Conservation (phyloP, 2,113 vertebrate genomes). For the Tonatia bakeri region DNA sequence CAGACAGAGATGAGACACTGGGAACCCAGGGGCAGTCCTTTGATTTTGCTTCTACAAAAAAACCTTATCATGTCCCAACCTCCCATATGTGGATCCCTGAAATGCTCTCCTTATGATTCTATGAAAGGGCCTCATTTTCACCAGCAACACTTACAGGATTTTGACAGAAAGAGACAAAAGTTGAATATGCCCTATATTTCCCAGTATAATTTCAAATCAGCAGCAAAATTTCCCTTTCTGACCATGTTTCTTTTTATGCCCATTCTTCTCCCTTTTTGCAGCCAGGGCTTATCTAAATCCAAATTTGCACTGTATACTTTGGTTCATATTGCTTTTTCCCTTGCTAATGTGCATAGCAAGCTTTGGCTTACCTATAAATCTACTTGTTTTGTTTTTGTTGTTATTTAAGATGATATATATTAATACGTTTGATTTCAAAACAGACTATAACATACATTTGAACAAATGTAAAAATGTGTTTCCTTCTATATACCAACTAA, state of each 20-base stretch:
- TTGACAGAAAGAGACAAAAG: conserved; percentile 18
- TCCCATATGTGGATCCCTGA: no score
- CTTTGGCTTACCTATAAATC: background rate
- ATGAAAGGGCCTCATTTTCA: no score
- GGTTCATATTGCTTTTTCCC: background rate
- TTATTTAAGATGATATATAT: background rate
- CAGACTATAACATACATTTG: background rate
- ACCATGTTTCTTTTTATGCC: background rate
- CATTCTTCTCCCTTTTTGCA: background rate
- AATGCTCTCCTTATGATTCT: no score
- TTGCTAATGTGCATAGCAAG: background rate
- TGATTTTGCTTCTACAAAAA: no score
- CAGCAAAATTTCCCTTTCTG: conserved; percentile 20
- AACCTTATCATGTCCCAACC: no score
- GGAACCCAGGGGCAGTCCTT: no score
- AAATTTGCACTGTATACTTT: background rate
- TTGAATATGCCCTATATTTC: background rate
- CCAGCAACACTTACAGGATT: background rate
- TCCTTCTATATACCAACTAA: background rate
- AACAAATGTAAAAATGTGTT: background rate
- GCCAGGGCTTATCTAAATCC: background rate
- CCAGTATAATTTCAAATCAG: conserved; percentile 18
- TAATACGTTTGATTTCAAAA: background rate
- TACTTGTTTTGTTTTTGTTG: background rate
- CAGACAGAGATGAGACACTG: no score